Base-by-base conservation (phyloP, 2,888 invertebrate species). In the Drosophila colorata region DNA sequence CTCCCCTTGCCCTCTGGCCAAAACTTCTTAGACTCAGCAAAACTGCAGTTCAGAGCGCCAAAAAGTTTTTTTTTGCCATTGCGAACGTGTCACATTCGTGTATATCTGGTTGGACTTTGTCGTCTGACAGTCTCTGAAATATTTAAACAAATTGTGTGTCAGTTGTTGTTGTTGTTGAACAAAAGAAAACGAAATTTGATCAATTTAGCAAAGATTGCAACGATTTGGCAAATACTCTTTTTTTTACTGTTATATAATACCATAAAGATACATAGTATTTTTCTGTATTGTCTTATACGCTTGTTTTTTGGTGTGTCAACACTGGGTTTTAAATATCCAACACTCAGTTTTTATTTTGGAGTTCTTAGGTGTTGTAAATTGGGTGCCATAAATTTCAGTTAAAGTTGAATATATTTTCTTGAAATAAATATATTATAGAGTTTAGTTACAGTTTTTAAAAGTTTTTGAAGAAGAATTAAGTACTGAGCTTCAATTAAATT, bases 111-210 rank as follows among this genome's bases (percentile, higher is more conserved):
- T 33, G 33, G 13, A 13, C 13, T 4, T 13, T 4, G 33, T 33
- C 33, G 13, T 33, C 13, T 13, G 57, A 51, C 47, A 61, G 68
- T 16, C 37, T 13, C 4, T 33, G 18, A 67, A 61, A 49, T 53
- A 59, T 61, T 67, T 67, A 56, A 67, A 74, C 71, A 75, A 75
- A 68, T 75, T 71, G 71, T 66, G 44, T 55, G 72, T 57, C 75
- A 56, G 11, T 40, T 55, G 28, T 28, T 25, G 25, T 25, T 25
- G 44, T 51, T 37, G 53, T 53, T 33, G 37, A 49, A 18, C n/a
- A 38, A 44, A 65, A 18, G n/a, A 59, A 43, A 20, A 43, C 40
- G 41, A 25, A 69, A 70, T 51, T 59, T 31, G 46, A 59, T 41
- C 48, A 37, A 18, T 43, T 35, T 31, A 28, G 28, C 28, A 28